Percentiles rank a stretch among this genome's conserved stretches.
These are phyloP conservation scores for Siniperca obscura DNA, from an alignment of 2,797 vertebrate genomes.

Conservation along the genomic window DNA sequence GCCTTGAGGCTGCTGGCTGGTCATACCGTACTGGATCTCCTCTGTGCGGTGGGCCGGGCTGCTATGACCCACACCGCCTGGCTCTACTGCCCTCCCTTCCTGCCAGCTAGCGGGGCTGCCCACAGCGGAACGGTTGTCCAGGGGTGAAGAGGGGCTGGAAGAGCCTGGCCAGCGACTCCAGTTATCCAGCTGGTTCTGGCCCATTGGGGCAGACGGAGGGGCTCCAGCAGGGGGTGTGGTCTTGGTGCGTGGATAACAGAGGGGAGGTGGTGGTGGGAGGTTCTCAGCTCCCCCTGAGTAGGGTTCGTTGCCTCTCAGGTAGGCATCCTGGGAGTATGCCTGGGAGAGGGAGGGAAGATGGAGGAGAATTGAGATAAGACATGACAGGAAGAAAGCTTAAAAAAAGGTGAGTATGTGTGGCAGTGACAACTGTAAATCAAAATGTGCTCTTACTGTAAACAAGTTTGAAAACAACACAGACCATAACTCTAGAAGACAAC, in stretches of 20 bases:
- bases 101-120: constrained; percentile 83
- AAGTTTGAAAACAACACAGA: constrained; percentile 36
- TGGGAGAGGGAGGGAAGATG: constrained; percentile 59
- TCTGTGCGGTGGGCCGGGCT: constrained; percentile 85
- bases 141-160: constrained; percentile 83
- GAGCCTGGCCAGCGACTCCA: constrained; percentile 86
- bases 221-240: constrained; percentile 82
- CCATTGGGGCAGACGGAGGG: constrained; percentile 75
- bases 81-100: constrained; percentile 79
- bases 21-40: constrained; percentile 88
- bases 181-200: constrained; percentile 89
- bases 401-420: constrained; percentile 26
- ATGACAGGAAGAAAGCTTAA: background rate
- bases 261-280: constrained; percentile 93
- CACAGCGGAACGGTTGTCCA: constrained; percentile 83
- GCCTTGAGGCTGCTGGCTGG: constrained; percentile 79
- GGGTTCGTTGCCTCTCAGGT: constrained; percentile 95
- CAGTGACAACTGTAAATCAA: constrained; percentile 15
- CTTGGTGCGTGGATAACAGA: constrained; percentile 90
- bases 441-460: constrained; percentile 38
- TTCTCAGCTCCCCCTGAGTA: constrained; percentile 92
- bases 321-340: constrained; percentile 98
- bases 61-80: constrained; percentile 81
- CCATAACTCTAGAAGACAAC: constrained; percentile 18
- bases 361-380: constrained; percentile 29